Evolutionary conservation across 2,797 vertebrate genomes (phyloP), one percentile per base, ranked within the genome.

Genomic region (Brotula barbata): DNA sequence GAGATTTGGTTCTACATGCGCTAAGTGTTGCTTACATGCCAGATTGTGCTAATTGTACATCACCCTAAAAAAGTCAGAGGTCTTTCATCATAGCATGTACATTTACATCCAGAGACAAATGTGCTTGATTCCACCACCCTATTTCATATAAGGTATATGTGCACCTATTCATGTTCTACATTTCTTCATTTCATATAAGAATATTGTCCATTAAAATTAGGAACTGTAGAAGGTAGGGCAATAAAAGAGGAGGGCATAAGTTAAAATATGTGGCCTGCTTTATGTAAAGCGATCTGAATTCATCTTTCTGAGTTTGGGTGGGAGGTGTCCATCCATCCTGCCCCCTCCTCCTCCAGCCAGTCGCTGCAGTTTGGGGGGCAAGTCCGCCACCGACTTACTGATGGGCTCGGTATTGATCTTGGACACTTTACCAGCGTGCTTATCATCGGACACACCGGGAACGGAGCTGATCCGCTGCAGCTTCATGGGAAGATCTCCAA

Each of bases 271-370:
- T 64, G 23, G 66, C 47, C 56, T 69, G 65, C 89, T 90, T 83
- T 98, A 99, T 88, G 97, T 98, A 73, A 99, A 99, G 50, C 96
- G 91, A 73, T 99, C 97, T 0, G 97, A 99, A 86, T 99, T 99
- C 97, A 99, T 99, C 88, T 99, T 99, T 62, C 97, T 88, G 88
- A 99, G 92, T 90, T 99, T 99, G 46, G 96, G 96, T 0, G 97
- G 97, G 52, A 99, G 91, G 84, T 99, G 92, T 25, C 96, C 95
- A 37, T 98, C 96, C 95, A 98, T 96, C 68, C 96, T 89, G 22
- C 94, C 89, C 0, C 90, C 92, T 33, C 92, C 87, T 5, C 91
- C 92, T 58, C 95, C 96, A 1, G 95, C 94, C 73, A 99, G 87
- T 83, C 92, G 94, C 92, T 99, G 97, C 84, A 99, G 93, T 89